Evolutionary conservation across 2,888 invertebrate species (phyloP).

Genomic region (Drosophila tripunctata): DNA sequence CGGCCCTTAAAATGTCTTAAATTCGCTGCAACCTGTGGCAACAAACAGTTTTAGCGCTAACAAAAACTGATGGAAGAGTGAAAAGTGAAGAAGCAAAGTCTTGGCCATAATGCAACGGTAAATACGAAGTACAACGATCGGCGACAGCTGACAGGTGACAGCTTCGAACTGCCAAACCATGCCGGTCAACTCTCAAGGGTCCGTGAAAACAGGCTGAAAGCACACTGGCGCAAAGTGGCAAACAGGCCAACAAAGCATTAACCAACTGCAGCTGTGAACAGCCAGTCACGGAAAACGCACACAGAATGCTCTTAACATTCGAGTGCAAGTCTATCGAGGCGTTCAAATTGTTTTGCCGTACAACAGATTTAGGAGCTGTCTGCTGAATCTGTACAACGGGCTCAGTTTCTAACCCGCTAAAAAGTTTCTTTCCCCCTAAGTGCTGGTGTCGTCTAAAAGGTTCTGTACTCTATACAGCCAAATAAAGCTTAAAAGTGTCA

Average conservation of each 20-base stretch:
- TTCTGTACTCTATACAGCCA: too few relatives aligned
- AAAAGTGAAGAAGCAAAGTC: neutral
- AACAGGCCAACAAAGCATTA: neutral
- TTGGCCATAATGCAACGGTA: slow-evolving; percentile 19
- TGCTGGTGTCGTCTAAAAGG: neutral
- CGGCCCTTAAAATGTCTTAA: too few relatives aligned
- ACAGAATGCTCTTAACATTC: slow-evolving; percentile 9
- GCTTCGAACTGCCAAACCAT: neutral
- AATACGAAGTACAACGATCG: neutral
- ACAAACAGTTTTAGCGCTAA: neutral
- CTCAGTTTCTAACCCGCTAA: neutral
- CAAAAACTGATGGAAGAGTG: neutral
- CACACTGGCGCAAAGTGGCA: neutral
- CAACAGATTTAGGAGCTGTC: slow-evolving; percentile 8
- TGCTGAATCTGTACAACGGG: too few relatives aligned
- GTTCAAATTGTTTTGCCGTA: slow-evolving; percentile 12
- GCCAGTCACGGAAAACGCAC: slow-evolving; percentile 8
- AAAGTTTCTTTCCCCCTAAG: neutral
- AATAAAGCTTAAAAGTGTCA: too few relatives aligned
- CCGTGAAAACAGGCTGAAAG: neutral
- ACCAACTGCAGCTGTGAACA: slow-evolving; percentile 13
- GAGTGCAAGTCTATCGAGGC: slow-evolving; percentile 27
- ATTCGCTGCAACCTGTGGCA: neutral
- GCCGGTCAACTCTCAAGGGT: neutral
- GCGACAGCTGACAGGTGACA: slow-evolving; percentile 5